phyloP scores from a whole-genome alignment of 2,797 vertebrate species.

The Mus spretus region DNA sequence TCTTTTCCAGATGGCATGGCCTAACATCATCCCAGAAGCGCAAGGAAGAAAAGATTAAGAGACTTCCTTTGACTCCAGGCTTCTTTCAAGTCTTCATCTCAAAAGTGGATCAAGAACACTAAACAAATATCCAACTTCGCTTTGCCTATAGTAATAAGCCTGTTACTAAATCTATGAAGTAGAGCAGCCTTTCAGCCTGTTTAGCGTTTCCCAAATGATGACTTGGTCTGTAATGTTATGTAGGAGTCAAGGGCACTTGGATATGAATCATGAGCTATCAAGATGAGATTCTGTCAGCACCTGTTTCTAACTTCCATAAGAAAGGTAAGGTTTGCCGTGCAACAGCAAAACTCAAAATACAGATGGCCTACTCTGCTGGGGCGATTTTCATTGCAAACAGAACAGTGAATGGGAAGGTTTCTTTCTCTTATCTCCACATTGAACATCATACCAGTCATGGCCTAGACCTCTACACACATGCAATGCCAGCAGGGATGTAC shows the following conservation, averaged over 20 bases:
- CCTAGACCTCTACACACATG: not conserved
- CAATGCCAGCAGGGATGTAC: not conserved
- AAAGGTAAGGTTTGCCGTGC: not conserved
- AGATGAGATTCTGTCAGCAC: not conserved
- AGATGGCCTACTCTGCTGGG: slow-evolving; percentile 27
- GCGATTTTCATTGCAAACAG: slow-evolving; percentile 58
- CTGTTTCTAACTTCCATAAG: not conserved
- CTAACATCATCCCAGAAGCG: slow-evolving; percentile 43
- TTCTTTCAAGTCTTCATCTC: slow-evolving; percentile 65
- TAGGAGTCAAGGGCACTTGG: not conserved
- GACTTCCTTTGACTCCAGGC: slow-evolving; percentile 21
- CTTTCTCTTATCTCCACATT: slow-evolving; percentile 54
- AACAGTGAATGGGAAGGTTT: not conserved
- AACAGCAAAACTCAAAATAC: not conserved
- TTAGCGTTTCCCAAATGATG: slow-evolving; percentile 28
- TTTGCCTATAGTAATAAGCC: slow-evolving; percentile 63
- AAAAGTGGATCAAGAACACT: slow-evolving; percentile 61
- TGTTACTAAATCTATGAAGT: slow-evolving; percentile 58
- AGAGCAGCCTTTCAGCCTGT: slow-evolving; percentile 23
- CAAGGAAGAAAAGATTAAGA: slow-evolving; percentile 62
- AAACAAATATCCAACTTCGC: slow-evolving; percentile 70
- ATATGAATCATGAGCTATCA: not conserved
- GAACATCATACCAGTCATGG: slow-evolving; percentile 23
- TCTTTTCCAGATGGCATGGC: slow-evolving; percentile 59
- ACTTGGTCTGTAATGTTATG: not conserved